These are phyloP conservation scores for Aspidiotus destructor DNA, from an alignment of 2,888 invertebrate species.

Conservation along the genomic window DNA sequence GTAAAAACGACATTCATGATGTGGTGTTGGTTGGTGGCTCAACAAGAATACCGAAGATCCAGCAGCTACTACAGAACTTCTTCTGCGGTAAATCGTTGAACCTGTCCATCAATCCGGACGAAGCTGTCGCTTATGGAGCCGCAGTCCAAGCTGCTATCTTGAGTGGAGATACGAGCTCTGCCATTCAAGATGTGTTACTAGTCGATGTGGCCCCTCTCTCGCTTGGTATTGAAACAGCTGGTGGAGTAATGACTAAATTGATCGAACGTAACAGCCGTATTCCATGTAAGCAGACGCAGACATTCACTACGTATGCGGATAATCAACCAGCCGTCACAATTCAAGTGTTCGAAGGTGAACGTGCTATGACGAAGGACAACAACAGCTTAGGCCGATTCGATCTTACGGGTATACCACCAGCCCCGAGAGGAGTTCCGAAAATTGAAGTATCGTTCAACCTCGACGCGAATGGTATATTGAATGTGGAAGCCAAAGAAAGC, in stretches of 20 bases:
- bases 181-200: slow-evolving; percentile 62
- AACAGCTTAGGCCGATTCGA: slow-evolving; percentile 73
- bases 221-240: slow-evolving; percentile 61
- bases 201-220: slow-evolving; percentile 57
- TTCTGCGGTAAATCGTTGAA: slow-evolving; percentile 58
- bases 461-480: slow-evolving; percentile 82
- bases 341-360: slow-evolving; percentile 71
- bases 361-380: slow-evolving; percentile 83
- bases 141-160: slow-evolving; percentile 71
- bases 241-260: slow-evolving; percentile 60
- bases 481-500: slow-evolving; percentile 51
- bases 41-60: slow-evolving; percentile 43
- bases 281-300: slow-evolving; percentile 59
- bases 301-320: slow-evolving; percentile 82
- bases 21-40: slow-evolving; percentile 46
- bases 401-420: slow-evolving; percentile 61
- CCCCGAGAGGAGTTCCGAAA: slow-evolving; percentile 72
- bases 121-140: slow-evolving; percentile 74
- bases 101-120: slow-evolving; percentile 63
- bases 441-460: slow-evolving; percentile 75
- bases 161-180: slow-evolving; percentile 51
- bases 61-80: slow-evolving; percentile 40
- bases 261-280: slow-evolving; percentile 44
- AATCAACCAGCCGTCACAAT: slow-evolving; percentile 84
- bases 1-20: slow-evolving; percentile 44